Evolutionary conservation across 2,888 invertebrate species (phyloP).

Genomic region (Archaeoteleia sp.): DNA sequence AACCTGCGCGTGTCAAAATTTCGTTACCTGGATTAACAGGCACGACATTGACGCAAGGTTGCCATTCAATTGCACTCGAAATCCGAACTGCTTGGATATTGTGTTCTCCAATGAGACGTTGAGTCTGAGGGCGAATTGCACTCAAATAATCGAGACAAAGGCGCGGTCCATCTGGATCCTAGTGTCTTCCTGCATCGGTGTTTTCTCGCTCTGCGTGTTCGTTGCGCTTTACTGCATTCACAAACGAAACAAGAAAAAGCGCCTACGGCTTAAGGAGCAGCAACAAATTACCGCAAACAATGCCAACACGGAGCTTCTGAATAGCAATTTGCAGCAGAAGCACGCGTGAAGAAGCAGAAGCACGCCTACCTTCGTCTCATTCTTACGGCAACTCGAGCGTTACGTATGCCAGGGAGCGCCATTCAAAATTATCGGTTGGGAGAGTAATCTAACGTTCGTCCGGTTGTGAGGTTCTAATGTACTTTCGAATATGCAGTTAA

Average conservation of each 20-base stretch:
- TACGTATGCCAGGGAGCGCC: too few species aligned
- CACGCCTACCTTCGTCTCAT: too few species aligned
- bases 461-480: too few species aligned
- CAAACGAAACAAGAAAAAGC: slow-evolving; percentile 64
- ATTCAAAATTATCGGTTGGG: too few species aligned
- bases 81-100: slow-evolving; percentile 18
- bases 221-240: slow-evolving; percentile 66
- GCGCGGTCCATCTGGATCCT: slow-evolving; percentile 67
- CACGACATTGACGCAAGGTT: slow-evolving; percentile 57
- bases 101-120: slow-evolving; percentile 45
- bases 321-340: slow-evolving; percentile 57
- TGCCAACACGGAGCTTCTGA: slow-evolving; percentile 68
- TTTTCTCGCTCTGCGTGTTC: slow-evolving; percentile 59
- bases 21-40: slow-evolving; percentile 62
- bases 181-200: slow-evolving; percentile 62
- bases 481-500: too few species aligned
- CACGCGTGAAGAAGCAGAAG: slow-evolving; percentile 51
- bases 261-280: slow-evolving; percentile 62
- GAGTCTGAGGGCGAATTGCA: slow-evolving; percentile 52
- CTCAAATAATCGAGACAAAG: slow-evolving; percentile 58
- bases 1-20: slow-evolving; percentile 63
- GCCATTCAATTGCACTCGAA: slow-evolving; percentile 13
- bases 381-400: too few species aligned
- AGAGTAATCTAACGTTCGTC: too few species aligned
- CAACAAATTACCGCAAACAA: slow-evolving; percentile 63